Evolutionary conservation across 2,888 invertebrate species (phyloP).

Genomic region (Bombyx huttoni): DNA sequence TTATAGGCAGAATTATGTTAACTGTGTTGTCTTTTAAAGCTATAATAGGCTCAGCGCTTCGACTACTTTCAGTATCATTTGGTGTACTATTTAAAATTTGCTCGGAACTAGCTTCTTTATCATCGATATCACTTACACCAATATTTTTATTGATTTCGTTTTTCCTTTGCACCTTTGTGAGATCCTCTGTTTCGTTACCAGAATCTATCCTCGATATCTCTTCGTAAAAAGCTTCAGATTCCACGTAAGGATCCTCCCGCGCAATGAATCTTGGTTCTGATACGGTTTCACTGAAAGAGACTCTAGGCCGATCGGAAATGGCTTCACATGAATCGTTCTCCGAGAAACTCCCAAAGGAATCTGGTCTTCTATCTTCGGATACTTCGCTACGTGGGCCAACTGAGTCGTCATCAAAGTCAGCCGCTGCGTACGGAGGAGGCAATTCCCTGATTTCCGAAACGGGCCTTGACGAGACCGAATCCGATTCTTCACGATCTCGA

Average conservation of each 20-base stretch:
- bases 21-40: constrained; percentile 56
- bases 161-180: constrained; percentile 57
- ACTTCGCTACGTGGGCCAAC: constrained; percentile 61
- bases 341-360: constrained; percentile 63
- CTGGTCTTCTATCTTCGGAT: constrained; percentile 60
- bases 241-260: constrained; percentile 58
- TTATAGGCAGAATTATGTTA: constrained; percentile 40
- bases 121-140: constrained; percentile 35
- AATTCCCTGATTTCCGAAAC: constrained; percentile 73
- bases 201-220: constrained; percentile 45
- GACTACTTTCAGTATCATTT: constrained; percentile 47
- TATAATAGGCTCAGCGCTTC: constrained; percentile 39
- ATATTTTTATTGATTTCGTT: constrained; percentile 61
- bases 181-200: constrained; percentile 58
- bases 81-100: constrained; percentile 36
- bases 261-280: constrained; percentile 63
- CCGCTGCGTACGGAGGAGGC: constrained; percentile 62
- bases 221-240: constrained; percentile 53
- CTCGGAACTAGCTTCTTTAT: constrained; percentile 26
- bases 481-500: constrained; percentile 71
- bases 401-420: constrained; percentile 63
- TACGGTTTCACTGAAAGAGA: constrained; percentile 51
- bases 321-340: constrained; percentile 65
- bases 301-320: constrained; percentile 39
- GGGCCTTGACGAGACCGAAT: constrained; percentile 68